phyloP scores from a whole-genome alignment of 2,113 vertebrate species.

The Polypterus senegalus region DNA sequence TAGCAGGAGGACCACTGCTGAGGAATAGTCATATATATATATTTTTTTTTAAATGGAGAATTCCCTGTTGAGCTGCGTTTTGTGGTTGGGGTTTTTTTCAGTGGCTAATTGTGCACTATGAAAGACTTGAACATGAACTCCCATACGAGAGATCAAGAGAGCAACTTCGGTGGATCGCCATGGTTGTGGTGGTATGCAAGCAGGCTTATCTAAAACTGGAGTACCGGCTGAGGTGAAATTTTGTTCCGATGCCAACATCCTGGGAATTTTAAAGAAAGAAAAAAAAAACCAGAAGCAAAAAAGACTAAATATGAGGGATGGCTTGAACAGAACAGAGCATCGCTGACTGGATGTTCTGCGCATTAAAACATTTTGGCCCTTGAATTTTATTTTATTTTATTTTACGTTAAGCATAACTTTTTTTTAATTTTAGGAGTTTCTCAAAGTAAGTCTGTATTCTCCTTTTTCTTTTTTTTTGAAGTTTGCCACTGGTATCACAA shows the following conservation, averaged over 20 bases:
- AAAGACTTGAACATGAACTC: conserved; percentile 31
- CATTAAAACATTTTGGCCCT: no score
- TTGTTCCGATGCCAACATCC: no score
- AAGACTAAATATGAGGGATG: no score
- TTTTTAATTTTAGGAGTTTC: no score
- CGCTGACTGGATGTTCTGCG: conserved; percentile 24
- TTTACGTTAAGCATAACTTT: conserved; percentile 25
- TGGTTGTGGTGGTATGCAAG: not conserved
- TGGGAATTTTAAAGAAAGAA: no score
- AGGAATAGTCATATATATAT: conserved; percentile 7
- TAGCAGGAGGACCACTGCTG: conserved; percentile 19
- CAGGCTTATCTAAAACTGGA: conserved; percentile 40
- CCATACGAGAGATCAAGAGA: not conserved
- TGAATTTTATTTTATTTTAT: not conserved
- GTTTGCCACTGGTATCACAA: conserved; percentile 44
- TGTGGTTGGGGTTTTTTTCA: conserved; percentile 34
- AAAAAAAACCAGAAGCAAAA: no score
- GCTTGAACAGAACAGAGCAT: no score
- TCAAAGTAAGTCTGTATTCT: conserved; percentile 10
- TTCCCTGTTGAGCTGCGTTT: conserved; percentile 46
- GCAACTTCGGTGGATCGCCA: not conserved
- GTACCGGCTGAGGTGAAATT: conserved; percentile 22
- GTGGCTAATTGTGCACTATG: conserved; percentile 43
- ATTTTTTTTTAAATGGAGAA: conserved; percentile 48
- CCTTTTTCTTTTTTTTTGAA: conserved; percentile 38